Evolutionary conservation across 2,888 invertebrate species (phyloP).

Genomic region (Pollenia amentaria): DNA sequence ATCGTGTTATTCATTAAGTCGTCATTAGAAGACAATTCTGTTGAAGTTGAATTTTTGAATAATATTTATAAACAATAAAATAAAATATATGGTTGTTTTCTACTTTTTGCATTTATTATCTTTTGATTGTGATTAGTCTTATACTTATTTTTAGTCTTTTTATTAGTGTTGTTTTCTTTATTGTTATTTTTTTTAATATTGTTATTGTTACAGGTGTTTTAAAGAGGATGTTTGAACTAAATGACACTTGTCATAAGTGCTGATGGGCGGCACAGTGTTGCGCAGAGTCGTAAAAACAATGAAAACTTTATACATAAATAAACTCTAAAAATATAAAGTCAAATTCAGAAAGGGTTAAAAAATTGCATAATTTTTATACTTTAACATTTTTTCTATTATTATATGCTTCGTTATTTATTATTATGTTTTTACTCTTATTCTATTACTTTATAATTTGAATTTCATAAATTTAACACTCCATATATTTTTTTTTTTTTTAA

Average conservation of each 20-base stretch:
- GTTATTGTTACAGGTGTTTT: slow-evolving; percentile 8
- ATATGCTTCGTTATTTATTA: too few relatives aligned
- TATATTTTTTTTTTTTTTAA: too few relatives aligned
- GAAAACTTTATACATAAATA: neutral
- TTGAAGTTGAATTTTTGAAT: neutral
- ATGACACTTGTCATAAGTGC: neutral
- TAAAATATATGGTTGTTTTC: neutral
- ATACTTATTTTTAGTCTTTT: slow-evolving; percentile 30
- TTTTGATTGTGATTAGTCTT: slow-evolving; percentile 11
- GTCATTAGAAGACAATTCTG: slow-evolving; percentile 25
- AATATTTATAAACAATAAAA: neutral
- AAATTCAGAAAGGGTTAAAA: too few relatives aligned
- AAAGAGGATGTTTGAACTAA: neutral
- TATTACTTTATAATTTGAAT: too few relatives aligned
- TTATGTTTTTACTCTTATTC: too few relatives aligned
- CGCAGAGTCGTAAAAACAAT: neutral
- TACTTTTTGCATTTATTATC: neutral
- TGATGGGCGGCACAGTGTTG: neutral
- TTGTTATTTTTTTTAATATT: slow-evolving; percentile 12
- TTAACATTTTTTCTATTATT: too few relatives aligned
- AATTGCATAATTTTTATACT: too few relatives aligned
- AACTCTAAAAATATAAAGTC: neutral
- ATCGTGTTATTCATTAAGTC: slow-evolving; percentile 28
- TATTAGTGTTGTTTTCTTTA: neutral
- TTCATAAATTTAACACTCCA: too few relatives aligned